Evolutionary conservation across 2,113 vertebrate genomes (phyloP).

Genomic region (Neotoma lepida): DNA sequence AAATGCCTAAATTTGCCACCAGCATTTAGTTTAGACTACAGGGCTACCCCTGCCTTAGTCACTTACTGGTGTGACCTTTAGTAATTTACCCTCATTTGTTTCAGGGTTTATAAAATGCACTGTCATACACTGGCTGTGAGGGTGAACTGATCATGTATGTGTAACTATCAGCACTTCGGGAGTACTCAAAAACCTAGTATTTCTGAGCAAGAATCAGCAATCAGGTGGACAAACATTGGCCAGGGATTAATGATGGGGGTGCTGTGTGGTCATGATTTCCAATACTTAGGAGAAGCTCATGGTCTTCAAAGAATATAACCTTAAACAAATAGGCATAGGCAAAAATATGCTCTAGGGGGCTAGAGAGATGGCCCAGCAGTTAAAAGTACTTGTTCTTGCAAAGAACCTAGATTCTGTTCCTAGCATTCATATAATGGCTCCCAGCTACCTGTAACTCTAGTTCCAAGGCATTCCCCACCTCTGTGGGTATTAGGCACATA

Average conservation of each 20-base stretch:
- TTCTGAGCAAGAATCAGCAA: constrained; percentile 13
- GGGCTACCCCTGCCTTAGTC: background rate
- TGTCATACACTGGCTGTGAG: background rate
- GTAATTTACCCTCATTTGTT: background rate
- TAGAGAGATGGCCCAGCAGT: background rate
- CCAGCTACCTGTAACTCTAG: background rate
- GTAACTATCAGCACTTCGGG: background rate
- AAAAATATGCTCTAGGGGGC: background rate
- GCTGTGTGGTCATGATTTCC: background rate
- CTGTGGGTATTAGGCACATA: background rate
- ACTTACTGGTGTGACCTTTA: background rate
- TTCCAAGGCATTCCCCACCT: background rate
- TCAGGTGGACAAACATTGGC: background rate
- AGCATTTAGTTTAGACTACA: background rate
- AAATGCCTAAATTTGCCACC: background rate
- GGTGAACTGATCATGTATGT: background rate
- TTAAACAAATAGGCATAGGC: background rate
- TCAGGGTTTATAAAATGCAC: background rate
- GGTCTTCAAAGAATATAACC: background rate
- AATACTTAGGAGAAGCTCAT: background rate
- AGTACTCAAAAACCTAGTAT: background rate
- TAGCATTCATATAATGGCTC: background rate
- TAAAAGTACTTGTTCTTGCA: background rate
- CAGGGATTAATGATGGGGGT: background rate
- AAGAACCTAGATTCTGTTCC: background rate